Conservation (phyloP, 2,888 invertebrate genomes). For the Aspidiotus destructor region DNA sequence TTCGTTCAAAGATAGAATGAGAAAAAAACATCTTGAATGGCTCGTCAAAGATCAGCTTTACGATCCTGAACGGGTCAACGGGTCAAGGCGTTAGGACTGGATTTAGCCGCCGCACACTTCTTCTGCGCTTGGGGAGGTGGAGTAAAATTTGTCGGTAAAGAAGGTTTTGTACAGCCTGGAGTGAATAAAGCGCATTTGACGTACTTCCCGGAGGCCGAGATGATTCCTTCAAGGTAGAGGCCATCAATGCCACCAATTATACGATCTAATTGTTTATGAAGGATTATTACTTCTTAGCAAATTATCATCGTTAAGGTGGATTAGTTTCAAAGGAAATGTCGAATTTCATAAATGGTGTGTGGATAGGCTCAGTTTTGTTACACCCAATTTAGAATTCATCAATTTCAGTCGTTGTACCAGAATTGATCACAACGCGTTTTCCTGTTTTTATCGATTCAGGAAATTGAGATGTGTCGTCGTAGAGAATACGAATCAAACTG, state of each 20-base stretch:
- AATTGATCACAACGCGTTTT: constrained; percentile 60
- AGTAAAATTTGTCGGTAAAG: constrained; percentile 52
- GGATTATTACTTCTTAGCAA: constrained; percentile 65
- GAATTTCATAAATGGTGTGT: constrained; percentile 79
- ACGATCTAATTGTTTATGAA: constrained; percentile 67
- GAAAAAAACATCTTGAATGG: no score
- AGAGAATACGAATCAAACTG: constrained; percentile 45
- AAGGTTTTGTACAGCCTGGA: constrained; percentile 44
- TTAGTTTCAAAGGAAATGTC: constrained; percentile 61
- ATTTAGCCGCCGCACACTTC: constrained; percentile 81
- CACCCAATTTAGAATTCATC: constrained; percentile 56
- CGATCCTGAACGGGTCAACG: background rate
- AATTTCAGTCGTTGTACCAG: constrained; percentile 71
- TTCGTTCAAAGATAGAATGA: no score
- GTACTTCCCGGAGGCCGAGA: constrained; percentile 34
- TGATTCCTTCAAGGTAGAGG: constrained; percentile 63
- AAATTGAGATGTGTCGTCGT: constrained; percentile 53
- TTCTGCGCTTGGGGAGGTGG: constrained; percentile 63
- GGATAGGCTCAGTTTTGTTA: constrained; percentile 55
- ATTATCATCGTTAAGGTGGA: constrained; percentile 59
- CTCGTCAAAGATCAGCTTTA: constrained; percentile 9
- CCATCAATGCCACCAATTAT: constrained; percentile 66
- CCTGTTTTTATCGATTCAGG: constrained; percentile 57
- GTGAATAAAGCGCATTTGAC: constrained; percentile 39
- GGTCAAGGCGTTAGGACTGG: constrained; percentile 55